Base-by-base conservation (phyloP, 2,113 vertebrate species). In the Patagioenas fasciata region DNA sequence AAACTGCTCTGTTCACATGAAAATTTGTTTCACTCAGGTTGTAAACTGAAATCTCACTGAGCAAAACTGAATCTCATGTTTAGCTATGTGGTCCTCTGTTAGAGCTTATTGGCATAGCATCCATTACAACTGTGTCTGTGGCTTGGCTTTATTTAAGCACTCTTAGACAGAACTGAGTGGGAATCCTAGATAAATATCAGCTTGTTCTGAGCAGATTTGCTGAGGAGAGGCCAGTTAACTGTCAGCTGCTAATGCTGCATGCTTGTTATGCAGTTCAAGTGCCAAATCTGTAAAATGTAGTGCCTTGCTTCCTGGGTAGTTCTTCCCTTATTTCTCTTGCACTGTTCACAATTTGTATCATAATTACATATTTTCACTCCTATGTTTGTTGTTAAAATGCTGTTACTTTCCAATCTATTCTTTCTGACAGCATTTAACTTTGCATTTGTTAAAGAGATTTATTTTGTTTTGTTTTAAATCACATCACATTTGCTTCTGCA, bases 131-230 rank as follows among this genome's bases (percentile, higher is more conserved):
- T 19, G n/a, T 54, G 67, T 54, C 79, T 95, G 82, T 64, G 67
- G 64, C 42, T 85, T 38, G 44, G 65, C 86, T 93, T 66, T 92
- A 6, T 71, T 89, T 57, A 79, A 85, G 64, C 79, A 17, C 51
- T 54, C 51, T 25, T 57, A 64, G 23, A 67, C 34, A 70, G 0
- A 4, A n/a, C 87, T 56, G 92, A 92, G 69, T 60, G 75, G 53
- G 75, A 95, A 90, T 91, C 85, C 51, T 62, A 62, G 75, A 91
- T 92, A 95, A 93, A 47, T 65, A 94, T 65, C 88, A 65, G 93
- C 88, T 94, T 95, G 92, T 93, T 80, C 80, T 74, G 89, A 74
- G 65, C 86, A 94, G 61, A 84, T 87, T 71, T 81, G 80, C 82
- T 58, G 47, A 70, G 64, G 53, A 79, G 54, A 84, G 69, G 64